These are phyloP conservation scores for Yponomeuta malinellus DNA, from an alignment of 2,888 invertebrate species.

Conservation along the genomic window DNA sequence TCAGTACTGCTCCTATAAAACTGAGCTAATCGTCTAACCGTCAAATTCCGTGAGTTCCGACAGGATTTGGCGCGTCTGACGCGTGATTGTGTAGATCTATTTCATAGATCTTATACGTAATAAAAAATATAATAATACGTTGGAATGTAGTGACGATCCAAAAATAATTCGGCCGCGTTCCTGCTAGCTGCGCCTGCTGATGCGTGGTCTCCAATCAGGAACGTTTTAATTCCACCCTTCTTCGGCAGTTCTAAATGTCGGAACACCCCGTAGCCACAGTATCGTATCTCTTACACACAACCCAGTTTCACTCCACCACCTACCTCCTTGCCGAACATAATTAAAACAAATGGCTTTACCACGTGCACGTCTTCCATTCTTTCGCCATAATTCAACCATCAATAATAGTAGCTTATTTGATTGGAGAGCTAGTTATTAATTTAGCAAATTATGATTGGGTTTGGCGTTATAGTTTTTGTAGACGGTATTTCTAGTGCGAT, in stretches of 20 bases:
- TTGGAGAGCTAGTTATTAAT: slow-evolving; percentile 20
- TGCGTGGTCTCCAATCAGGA: too few relatives aligned
- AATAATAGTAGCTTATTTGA: slow-evolving; percentile 35
- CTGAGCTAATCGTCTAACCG: too few relatives aligned
- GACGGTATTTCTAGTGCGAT: slow-evolving; percentile 26
- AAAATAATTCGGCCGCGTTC: too few relatives aligned
- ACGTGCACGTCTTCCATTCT: slow-evolving; percentile 21
- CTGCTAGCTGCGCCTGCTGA: too few relatives aligned
- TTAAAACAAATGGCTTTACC: slow-evolving; percentile 1
- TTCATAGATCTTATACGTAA: too few relatives aligned
- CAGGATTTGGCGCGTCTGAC: too few relatives aligned
- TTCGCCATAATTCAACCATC: slow-evolving; percentile 34
- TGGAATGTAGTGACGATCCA: too few relatives aligned
- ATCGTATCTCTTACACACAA: neutral
- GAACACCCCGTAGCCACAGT: neutral
- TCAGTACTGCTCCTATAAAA: too few relatives aligned
- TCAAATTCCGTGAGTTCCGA: too few relatives aligned
- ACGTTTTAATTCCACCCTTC: too few relatives aligned
- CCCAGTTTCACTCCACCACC: neutral
- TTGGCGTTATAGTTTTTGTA: slow-evolving; percentile 29
- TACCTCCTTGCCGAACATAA: neutral
- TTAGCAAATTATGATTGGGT: slow-evolving; percentile 56
- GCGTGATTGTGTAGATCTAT: too few relatives aligned
- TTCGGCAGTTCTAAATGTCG: neutral
- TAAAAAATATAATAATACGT: too few relatives aligned